Percentiles rank a stretch among this genome's conserved stretches.
Evolutionary conservation across 92 coral and sea anemone genomes (phyloP).

Genomic region (Porites divaricata): DNA sequence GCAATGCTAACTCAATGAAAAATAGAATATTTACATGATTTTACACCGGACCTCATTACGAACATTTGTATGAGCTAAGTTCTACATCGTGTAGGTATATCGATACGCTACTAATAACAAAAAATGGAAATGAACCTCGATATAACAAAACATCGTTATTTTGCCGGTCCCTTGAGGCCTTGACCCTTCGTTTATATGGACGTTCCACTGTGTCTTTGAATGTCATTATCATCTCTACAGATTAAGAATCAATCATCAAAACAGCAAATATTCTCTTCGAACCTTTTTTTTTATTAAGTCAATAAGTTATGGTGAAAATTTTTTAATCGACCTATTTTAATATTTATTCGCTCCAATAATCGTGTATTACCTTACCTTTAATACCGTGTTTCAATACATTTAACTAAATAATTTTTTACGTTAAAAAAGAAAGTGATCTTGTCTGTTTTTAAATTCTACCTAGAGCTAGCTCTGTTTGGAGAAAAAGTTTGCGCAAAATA

Average conservation of each 20-base stretch:
- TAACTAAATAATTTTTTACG: background rate
- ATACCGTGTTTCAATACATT: too few relatives aligned
- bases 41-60: background rate
- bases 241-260: background rate
- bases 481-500: background rate
- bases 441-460: too few relatives aligned
- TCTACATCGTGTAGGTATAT: too few relatives aligned
- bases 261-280: background rate
- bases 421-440: too few relatives aligned
- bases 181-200: too few relatives aligned
- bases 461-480: background rate
- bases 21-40: background rate
- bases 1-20: background rate
- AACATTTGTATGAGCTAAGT: too few relatives aligned
- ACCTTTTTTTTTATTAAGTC: background rate
- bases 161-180: too few relatives aligned
- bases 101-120: too few relatives aligned
- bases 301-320: background rate
- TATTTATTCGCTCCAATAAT: background rate
- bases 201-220: too few relatives aligned
- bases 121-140: too few relatives aligned
- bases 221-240: too few relatives aligned
- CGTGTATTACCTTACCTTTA: background rate
- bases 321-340: background rate
- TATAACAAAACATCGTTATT: too few relatives aligned